Base-by-base conservation (phyloP, 1,140 invertebrate genomes). In the Ooceraea biroi region DNA sequence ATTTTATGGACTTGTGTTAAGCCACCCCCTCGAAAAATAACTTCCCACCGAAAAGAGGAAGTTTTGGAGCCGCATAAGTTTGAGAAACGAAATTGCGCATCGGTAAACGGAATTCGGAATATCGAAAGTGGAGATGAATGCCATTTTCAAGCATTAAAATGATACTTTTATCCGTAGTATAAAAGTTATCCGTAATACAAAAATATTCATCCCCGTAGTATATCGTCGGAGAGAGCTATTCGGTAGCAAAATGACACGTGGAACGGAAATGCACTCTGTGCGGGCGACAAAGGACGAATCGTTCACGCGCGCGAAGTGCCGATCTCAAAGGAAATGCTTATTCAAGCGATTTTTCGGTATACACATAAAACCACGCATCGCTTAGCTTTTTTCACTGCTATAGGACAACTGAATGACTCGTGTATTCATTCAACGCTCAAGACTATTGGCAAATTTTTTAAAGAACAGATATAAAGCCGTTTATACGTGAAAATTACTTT, bases 301-400 rank as follows among this genome's bases (percentile, higher is more conserved):
- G 60, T 63, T 63, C 36, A 50, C 14, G 73, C 27, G 12, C 44
- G n/a, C 27, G 27, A 14, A 57, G 36, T 22, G 17, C n/a, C 41
- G 71, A 73, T 58, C 30, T 61, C 57, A 82, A 82, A 73, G 78
- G 68, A 22, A 48, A 72, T 27, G 58, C 30, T 61, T 36, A 52
- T 63, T 55, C 36, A 58, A 69, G 60, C 58, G 72, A 74, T 61
- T 74, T 74, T 74, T 74, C 44, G 25, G 46, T 25, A 27, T 60
- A 30, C 22, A 19, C 36, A 46, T 36, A 30, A 22, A 25, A 11
- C 1, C n/a, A 10, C 25, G 41, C 72, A 19, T 8, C 22, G n/a
- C 25, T 74, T 61, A 25, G 57, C 41, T 61, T 58, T 55, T 27
- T 19, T 7, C 52, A 10, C 4, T 55, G n/a, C 19, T 19, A 55